Evolutionary conservation across 2,113 vertebrate species (phyloP), one percentile per base, ranked within the genome.

Genomic region (Procapra przewalskii): DNA sequence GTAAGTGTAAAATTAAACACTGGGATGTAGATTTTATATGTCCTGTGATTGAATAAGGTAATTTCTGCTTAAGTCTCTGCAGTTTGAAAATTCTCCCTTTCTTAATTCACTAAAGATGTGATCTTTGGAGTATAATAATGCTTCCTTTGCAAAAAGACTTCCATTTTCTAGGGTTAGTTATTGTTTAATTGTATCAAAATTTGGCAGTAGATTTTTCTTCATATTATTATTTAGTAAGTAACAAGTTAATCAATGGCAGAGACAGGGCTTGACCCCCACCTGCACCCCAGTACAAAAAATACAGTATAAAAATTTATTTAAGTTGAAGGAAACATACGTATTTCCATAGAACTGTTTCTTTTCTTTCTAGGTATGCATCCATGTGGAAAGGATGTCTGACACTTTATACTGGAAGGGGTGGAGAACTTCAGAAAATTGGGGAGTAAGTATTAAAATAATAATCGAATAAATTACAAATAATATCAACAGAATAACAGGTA

Each of bases 351-450:
- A 71, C 21, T 45, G 4, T 67, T 85, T 91, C 23, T 92, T 86
- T 57, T 54, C 12, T 71, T n/a, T 54, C 31, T 84, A 99, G 99
- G 45, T 99, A 99, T 40, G 99, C 99, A 1, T 99, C 99, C 87
- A 99, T 99, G 91, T 99, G 99, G 99, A 99, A 99, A 99, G 99
- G 99, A 57, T 99, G 99, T 92, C 98, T 99, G 98, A 99, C 99
- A 0, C 98, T 99, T 84, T 99, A 99, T 98, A 99, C 99, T 31
- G 99, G 99, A 97, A 99, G 99, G 98, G 99, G 99, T 96, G 99
- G 99, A 36, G 99, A 99, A 97, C 99, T 99, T 91, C 99, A 99
- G 97, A 99, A 99, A 99, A 99, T 99, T 82, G 99, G 99, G 97
- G 99, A 99, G 99, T 99, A 98, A 99, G 99, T 99, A 99, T 98